Evolutionary conservation across 2,888 invertebrate genomes (phyloP).

Genomic region (Drosophila pseudotakahashii): DNA sequence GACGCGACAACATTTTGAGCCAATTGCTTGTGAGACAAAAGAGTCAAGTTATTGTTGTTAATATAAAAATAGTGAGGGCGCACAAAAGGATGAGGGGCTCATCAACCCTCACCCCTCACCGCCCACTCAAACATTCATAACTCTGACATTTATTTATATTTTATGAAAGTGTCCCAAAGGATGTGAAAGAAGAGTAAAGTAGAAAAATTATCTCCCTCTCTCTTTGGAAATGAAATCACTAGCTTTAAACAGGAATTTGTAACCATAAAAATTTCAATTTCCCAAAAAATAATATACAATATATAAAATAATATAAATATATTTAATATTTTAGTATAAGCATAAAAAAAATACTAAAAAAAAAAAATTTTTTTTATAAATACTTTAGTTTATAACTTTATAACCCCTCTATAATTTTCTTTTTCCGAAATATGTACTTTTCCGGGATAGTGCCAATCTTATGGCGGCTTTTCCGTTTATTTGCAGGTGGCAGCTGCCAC

Average conservation of each 20-base stretch:
- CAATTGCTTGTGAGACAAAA: conserved; percentile 22
- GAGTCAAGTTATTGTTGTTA: conserved; percentile 19
- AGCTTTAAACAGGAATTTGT: no score
- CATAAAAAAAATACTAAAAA: no score
- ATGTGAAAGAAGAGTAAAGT: not conserved
- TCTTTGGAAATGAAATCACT: not conserved
- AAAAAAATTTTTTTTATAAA: no score
- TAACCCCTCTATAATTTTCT: no score
- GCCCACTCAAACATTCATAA: conserved; percentile 20
- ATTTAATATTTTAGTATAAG: no score
- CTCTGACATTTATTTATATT: conserved; percentile 58
- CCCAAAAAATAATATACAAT: no score
- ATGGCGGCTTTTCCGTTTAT: conserved; percentile 30
- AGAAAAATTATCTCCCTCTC: not conserved
- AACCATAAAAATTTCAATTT: no score
- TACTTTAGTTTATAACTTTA: no score
- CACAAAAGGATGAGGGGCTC: not conserved
- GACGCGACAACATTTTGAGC: conserved; percentile 13
- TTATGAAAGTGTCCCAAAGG: conserved; percentile 44
- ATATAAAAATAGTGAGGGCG: not conserved
- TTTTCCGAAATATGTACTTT: no score
- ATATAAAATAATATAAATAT: no score
- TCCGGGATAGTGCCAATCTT: no score
- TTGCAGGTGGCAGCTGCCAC: conserved; percentile 34
- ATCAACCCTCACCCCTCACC: no score